phyloP scores from a whole-genome alignment of 1,140 invertebrate genomes.

The Homarus americanus region DNA sequence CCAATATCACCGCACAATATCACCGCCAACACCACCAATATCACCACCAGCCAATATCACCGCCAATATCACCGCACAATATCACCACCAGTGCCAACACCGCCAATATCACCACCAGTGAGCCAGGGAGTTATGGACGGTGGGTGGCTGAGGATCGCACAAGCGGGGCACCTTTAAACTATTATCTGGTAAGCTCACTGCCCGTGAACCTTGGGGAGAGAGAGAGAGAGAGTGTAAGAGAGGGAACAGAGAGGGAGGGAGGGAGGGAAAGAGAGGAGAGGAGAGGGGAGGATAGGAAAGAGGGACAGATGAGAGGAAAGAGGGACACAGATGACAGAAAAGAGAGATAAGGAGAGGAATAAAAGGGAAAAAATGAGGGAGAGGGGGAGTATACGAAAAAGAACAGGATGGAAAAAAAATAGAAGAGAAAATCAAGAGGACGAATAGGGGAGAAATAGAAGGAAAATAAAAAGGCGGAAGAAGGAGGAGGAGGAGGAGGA shows the following conservation, averaged over 20 bases:
- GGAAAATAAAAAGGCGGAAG: not conserved
- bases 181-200: too few species aligned
- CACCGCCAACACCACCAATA: too few species aligned
- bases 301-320: not conserved
- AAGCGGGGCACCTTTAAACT: too few species aligned
- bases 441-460: not conserved
- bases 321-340: too few species aligned
- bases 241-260: not conserved
- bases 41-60: too few species aligned
- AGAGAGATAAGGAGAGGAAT: not conserved
- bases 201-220: not conserved
- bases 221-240: not conserved
- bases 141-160: too few species aligned
- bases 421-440: not conserved
- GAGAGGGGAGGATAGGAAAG: not conserved
- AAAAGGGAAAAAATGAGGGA: too few species aligned
- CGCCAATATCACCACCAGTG: too few species aligned
- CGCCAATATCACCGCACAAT: too few species aligned
- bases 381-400: not conserved
- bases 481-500: not conserved
- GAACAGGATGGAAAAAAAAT: not conserved
- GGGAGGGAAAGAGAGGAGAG: not conserved
- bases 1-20: too few species aligned
- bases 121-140: too few species aligned
- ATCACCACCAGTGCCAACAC: too few species aligned